A percentile compares a stretch with the other conserved stretches of the same genome.
phyloP scores from a whole-genome alignment of 2,797 vertebrate genomes.

The Mus caroli region DNA sequence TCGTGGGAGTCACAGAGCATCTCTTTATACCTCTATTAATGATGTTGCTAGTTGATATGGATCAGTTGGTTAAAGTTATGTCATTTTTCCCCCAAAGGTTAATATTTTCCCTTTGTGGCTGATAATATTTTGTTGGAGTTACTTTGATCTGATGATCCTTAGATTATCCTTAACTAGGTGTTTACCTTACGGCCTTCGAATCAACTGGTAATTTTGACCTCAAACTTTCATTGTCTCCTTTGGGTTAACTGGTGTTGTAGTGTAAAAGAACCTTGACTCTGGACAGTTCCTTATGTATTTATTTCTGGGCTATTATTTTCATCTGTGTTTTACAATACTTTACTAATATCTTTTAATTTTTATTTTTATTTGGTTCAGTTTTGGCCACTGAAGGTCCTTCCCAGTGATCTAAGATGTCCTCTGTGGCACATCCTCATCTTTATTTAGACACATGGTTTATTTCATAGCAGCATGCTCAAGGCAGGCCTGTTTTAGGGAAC shows the following conservation, averaged over 20 bases:
- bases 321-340: neutral
- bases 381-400: neutral
- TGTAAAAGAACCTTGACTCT: neutral
- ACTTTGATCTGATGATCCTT: neutral
- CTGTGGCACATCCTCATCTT: slow-evolving; percentile 1
- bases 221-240: neutral
- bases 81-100: neutral
- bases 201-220: slow-evolving; percentile 8
- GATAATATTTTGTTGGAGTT: slow-evolving; percentile 8
- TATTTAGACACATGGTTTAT: slow-evolving; percentile 30
- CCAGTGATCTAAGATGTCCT: neutral
- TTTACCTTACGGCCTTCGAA: neutral
- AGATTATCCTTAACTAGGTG: neutral
- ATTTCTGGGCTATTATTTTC: slow-evolving; percentile 53
- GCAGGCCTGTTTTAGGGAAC: neutral
- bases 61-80: neutral
- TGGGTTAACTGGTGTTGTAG: neutral
- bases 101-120: neutral
- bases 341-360: slow-evolving; percentile 12
- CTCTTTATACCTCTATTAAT: neutral
- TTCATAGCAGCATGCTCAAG: neutral
- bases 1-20: neutral
- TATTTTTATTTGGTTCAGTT: neutral
- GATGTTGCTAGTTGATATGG: neutral
- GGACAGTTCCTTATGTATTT: neutral